Percentiles rank a stretch among this genome's conserved stretches.
Evolutionary conservation across 2,113 vertebrate species (phyloP).

Genomic region (Scartelaos histophorus): DNA sequence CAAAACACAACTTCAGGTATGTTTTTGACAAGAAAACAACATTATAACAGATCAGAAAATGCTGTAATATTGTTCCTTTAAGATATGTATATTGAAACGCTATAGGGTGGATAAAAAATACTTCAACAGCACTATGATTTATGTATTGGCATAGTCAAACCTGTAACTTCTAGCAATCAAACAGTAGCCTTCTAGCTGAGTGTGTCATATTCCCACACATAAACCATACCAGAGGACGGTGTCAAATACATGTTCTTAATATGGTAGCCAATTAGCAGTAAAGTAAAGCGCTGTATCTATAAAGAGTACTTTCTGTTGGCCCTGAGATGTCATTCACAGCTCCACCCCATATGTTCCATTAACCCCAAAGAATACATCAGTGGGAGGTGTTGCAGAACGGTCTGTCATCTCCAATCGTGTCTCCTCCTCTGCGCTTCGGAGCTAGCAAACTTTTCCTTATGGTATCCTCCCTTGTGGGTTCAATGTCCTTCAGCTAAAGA

Average conservation of each 20-base stretch:
- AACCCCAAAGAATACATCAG: slow-evolving; percentile 41
- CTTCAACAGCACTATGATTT: too few species aligned
- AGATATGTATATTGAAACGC: too few species aligned
- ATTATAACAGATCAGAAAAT: too few species aligned
- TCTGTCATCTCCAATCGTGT: slow-evolving; percentile 32
- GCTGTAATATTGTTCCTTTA: too few species aligned
- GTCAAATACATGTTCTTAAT: neutral
- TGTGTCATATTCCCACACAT: neutral
- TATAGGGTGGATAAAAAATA: too few species aligned
- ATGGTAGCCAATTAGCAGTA: neutral
- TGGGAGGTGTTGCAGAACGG: slow-evolving; percentile 23
- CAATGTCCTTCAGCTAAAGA: slow-evolving; percentile 19
- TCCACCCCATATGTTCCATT: slow-evolving; percentile 23
- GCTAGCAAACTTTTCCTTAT: slow-evolving; percentile 10
- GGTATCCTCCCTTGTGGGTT: slow-evolving; percentile 15
- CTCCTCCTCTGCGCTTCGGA: slow-evolving; percentile 20
- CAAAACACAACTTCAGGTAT: too few species aligned
- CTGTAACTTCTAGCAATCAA: neutral
- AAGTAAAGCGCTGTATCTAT: neutral
- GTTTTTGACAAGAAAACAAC: too few species aligned
- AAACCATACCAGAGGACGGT: neutral
- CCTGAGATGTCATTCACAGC: slow-evolving; percentile 24
- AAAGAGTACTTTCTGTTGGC: neutral
- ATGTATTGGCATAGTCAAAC: neutral
- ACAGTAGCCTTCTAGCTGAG: neutral